Percentiles rank a stretch among this genome's conserved stretches.
phyloP scores from a whole-genome alignment of 1,140 invertebrate genomes.

The Cyclina sinensis region DNA sequence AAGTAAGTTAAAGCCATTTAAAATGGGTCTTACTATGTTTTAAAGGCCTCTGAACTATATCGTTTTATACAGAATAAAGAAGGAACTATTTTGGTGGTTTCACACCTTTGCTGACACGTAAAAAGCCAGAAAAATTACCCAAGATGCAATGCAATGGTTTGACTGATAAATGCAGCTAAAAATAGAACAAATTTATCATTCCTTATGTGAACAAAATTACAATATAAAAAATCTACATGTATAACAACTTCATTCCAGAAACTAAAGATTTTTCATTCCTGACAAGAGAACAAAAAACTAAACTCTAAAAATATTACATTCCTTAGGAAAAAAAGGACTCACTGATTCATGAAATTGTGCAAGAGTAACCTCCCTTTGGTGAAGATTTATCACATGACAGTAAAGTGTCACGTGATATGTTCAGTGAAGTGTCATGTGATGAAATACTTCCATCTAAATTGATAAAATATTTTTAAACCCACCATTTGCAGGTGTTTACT shows the following conservation, averaged over 20 bases:
- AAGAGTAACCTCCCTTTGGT: slow-evolving; percentile 56
- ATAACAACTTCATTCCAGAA: slow-evolving; percentile 9
- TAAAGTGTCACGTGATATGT: slow-evolving; percentile 41
- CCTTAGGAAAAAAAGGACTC: slow-evolving; percentile 18
- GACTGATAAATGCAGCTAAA: background rate
- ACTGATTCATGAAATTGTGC: slow-evolving; percentile 55
- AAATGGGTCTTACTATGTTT: too few species aligned
- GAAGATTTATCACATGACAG: slow-evolving; percentile 46
- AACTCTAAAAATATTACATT: too few species aligned
- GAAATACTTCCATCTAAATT: slow-evolving; percentile 54
- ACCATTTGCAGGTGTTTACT: background rate
- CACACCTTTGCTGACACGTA: too few species aligned
- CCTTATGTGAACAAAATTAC: background rate
- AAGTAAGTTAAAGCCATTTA: too few species aligned
- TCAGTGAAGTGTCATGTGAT: slow-evolving; percentile 51
- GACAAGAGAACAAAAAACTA: too few species aligned
- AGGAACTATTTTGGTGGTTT: too few species aligned
- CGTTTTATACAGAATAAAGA: too few species aligned
- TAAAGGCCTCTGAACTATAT: too few species aligned
- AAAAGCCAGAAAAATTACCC: background rate
- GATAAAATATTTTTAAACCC: background rate
- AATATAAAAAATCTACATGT: background rate
- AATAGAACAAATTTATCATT: background rate
- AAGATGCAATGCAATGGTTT: background rate
- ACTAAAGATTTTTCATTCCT: slow-evolving; percentile 10